These are phyloP conservation scores for Mactra quadrangularis DNA, from an alignment of 1,140 invertebrate species.

Conservation along the genomic window DNA sequence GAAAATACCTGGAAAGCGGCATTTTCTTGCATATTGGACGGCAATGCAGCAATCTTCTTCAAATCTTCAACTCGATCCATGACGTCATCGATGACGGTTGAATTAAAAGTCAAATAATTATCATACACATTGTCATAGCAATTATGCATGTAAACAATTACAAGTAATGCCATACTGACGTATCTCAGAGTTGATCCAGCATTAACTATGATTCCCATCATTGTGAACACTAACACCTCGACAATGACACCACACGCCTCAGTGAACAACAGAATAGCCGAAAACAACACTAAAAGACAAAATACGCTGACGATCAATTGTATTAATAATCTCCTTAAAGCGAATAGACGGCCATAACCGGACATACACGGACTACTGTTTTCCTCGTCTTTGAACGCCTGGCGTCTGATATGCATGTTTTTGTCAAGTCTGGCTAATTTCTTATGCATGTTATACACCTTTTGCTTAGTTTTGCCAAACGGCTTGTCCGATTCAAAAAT, in stretches of 20 bases:
- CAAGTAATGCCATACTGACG: constrained; percentile 80
- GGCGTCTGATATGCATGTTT: constrained; percentile 65
- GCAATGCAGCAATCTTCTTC: constrained; percentile 79
- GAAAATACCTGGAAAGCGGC: constrained; percentile 74
- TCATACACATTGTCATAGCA: constrained; percentile 82
- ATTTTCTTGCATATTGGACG: constrained; percentile 80
- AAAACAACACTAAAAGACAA: constrained; percentile 77
- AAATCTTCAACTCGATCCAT: constrained; percentile 81
- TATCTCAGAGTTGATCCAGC: constrained; percentile 81
- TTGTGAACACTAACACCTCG: constrained; percentile 80
- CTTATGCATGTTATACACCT: constrained; percentile 68
- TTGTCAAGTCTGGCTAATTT: constrained; percentile 73
- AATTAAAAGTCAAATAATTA: constrained; percentile 81
- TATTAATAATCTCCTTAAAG: constrained; percentile 64
- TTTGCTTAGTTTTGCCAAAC: constrained; percentile 48
- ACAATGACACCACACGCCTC: constrained; percentile 79
- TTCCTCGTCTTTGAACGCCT: constrained; percentile 54
- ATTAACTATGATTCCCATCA: constrained; percentile 83
- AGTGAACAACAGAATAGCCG: constrained; percentile 75
- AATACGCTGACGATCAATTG: constrained; percentile 72
- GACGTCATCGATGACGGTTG: constrained; percentile 79
- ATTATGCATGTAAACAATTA: constrained; percentile 82
- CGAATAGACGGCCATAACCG: constrained; percentile 64
- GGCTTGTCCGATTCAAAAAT: constrained; percentile 44
- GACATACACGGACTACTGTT: constrained; percentile 63